Conservation (phyloP, 2,888 invertebrate genomes). For the Acanthococcus lagerstroemiae region DNA sequence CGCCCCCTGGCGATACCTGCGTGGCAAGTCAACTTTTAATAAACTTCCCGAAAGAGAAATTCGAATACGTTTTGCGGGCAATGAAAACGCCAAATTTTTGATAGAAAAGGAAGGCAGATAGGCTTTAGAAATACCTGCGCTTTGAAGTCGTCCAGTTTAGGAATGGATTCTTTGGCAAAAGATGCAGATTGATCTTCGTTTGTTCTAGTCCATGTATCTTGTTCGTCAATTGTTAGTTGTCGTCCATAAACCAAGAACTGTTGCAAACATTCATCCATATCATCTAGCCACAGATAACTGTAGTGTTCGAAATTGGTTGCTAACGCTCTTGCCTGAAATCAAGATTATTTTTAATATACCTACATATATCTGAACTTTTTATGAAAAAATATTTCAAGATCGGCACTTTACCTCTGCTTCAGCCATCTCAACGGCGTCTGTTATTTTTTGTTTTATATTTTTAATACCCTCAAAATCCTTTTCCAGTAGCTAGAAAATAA, state of each 20-base stretch:
- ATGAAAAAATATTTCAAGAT: too few relatives aligned
- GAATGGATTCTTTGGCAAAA: conserved; percentile 45
- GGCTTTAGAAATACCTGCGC: conserved; percentile 48
- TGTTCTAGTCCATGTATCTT: conserved; percentile 45
- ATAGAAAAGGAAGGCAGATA: background rate
- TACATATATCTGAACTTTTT: background rate
- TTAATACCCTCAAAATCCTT: background rate
- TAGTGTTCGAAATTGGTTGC: conserved; percentile 51
- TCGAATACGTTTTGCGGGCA: too few relatives aligned
- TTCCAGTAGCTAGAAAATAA: background rate
- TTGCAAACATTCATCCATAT: conserved; percentile 60
- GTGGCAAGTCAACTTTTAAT: too few relatives aligned
- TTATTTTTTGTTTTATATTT: background rate
- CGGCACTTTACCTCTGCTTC: background rate
- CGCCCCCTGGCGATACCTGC: too few relatives aligned
- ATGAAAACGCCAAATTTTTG: too few relatives aligned
- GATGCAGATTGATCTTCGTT: conserved; percentile 38
- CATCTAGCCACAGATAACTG: conserved; percentile 70
- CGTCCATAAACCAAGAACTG: conserved; percentile 66
- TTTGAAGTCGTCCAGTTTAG: conserved; percentile 63
- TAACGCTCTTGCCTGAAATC: conserved; percentile 12
- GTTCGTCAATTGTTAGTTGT: conserved; percentile 59
- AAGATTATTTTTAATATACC: conserved; percentile 5
- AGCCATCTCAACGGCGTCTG: background rate
- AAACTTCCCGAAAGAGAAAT: too few relatives aligned